Base-by-base conservation (phyloP, 2,797 vertebrate species). In the Scomberomorus guttatus region DNA sequence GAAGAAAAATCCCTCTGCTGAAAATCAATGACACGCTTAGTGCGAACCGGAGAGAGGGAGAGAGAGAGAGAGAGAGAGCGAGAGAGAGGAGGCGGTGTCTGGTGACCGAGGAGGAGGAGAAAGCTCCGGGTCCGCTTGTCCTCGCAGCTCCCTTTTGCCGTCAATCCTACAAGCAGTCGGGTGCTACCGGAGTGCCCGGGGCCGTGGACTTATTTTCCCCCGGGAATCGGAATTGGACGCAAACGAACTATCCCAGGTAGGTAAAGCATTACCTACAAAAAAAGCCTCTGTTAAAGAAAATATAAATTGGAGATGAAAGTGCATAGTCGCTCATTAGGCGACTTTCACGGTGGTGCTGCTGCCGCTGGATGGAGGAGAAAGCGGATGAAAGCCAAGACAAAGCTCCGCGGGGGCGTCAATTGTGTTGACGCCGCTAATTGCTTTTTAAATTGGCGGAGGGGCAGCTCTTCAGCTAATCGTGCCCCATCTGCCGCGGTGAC, bases 1-100 rank as follows among this genome's bases (percentile, higher is more conserved):
- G 44, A 24, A 59, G 68, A 60, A 75, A 82, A 76, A 39, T 13
- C 37, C 58, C 66, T 46, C 74, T 5, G 70, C 70, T 83, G 82
- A 81, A 90, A 91, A 90, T 89, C 90, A 87, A 87, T 93, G 87
- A 87, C 84, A 90, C 80, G 77, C 78, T 68, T 71, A 60, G 59
- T 42, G 71, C 5, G 54, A 52, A 75, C 32, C 75, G 54, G 74
- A 52, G 77, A 52, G 80, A 62, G 70, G 56, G 62, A 27, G 77
- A 68, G 73, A 39, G 42, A 17, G 72, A 22, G 63, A 22, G 73
- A 48, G 83, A 56, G 84, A 48, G 70, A 62, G 83, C 70, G 77
- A 73, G 83, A 39, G 60, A 51, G 42, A 25, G 85, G 66, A 73
- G 91, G 91, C 90, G 91, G 90, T 77, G 87, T 91, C 84, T 89